Base-by-base conservation (phyloP, 2,113 vertebrate species). In the Muntiacus reevesi region DNA sequence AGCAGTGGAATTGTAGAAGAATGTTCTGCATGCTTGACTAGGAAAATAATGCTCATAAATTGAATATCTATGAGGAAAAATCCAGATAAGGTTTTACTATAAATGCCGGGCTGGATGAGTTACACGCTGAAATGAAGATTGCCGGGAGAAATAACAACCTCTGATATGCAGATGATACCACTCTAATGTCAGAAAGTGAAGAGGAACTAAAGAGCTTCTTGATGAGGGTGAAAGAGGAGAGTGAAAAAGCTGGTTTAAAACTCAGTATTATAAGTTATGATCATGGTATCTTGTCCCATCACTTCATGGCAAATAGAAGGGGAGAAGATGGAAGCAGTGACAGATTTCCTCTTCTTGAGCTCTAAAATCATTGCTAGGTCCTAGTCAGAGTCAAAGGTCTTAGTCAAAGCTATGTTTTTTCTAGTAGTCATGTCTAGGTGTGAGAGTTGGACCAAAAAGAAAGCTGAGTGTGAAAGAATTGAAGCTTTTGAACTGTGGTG, bases 21-120 rank as follows among this genome's bases (percentile, higher is more conserved):
- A 16, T 90, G 9, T 92, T 95, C 43, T 64, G 11, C 2, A 19
- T 94, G 52, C 30, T 94, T 96, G 36, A 50, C 47, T 9, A 74
- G 57, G 33, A 97, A 96, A 62, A 12, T 81, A 92, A 81, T 92
- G 95, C 43, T 94, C 10, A 25, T 84, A 90, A 85, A 36, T 96
- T 95, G 59, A 6, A 3, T 95, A 91, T 74, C 59, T 28, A 10
- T 67, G 55, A 94, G 40, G 62, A 95, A 92, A 85, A 92, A 62
- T 54, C 33, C 36, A 96, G 86, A 47, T 86, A 62, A 89, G 52
- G 3, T 67, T 97, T 94, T 82, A 43, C 8, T 93, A 25, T 88
- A 94, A 96, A 78, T 95, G 50, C 52, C 0, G 3, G 71, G 40
- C 12, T 76, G 40, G 71, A 76, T 76, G 71, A 76, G 23, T 76